A percentile compares a stretch with the other conserved stretches of the same genome.
Conservation (phyloP, 2,888 invertebrate species). For the Phaedon cochleariae region DNA sequence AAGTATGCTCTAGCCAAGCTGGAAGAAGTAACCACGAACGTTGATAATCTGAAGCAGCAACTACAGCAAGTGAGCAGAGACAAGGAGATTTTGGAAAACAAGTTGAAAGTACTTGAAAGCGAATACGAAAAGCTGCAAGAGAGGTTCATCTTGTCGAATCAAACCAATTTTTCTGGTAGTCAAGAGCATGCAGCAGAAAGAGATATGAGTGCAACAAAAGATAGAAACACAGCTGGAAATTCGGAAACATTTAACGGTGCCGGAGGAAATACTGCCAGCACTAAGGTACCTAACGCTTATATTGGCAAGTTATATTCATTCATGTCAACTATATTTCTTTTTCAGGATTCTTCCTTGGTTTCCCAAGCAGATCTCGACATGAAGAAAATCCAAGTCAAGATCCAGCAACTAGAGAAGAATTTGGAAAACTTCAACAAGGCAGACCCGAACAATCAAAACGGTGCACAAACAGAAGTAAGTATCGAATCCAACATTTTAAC, state of each 20-base stretch:
- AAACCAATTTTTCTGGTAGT: conserved; percentile 24
- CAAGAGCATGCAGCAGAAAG: conserved; percentile 45
- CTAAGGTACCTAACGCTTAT: conserved; percentile 19
- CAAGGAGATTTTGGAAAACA: conserved; percentile 52
- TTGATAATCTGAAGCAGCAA: conserved; percentile 46
- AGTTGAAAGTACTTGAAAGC: conserved; percentile 48
- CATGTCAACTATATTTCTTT: no score
- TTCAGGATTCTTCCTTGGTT: conserved; percentile 29
- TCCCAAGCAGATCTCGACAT: conserved; percentile 54
- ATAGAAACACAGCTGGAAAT: background rate
- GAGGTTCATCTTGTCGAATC: conserved; percentile 38
- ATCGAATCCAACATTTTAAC: background rate
- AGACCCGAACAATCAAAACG: conserved; percentile 25
- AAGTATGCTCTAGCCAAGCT: conserved; percentile 54
- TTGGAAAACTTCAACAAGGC: conserved; percentile 49
- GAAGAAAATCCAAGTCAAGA: conserved; percentile 53
- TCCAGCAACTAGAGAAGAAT: conserved; percentile 53
- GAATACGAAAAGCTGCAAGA: conserved; percentile 53
- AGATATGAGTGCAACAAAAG: conserved; percentile 35
- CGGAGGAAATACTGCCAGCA: conserved; percentile 6
- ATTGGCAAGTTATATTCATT: no score
- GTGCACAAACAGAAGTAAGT: conserved; percentile 35
- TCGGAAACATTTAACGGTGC: background rate
- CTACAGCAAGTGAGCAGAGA: conserved; percentile 51
- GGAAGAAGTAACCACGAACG: conserved; percentile 49